Percentiles rank a stretch among this genome's conserved stretches.
phyloP scores from a whole-genome alignment of 1,140 invertebrate species.

The Leptonema lineaticorne region DNA sequence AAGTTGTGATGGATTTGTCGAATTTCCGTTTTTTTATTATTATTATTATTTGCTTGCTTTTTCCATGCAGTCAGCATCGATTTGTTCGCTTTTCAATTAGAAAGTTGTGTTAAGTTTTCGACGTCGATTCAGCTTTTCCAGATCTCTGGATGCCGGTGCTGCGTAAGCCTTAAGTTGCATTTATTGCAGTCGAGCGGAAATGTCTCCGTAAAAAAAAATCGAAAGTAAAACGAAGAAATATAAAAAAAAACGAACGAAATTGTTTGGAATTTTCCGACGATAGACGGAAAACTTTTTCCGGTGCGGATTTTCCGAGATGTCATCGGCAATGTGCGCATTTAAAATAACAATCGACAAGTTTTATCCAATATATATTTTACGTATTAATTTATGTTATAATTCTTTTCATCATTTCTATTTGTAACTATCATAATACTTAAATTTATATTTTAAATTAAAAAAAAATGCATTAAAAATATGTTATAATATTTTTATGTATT shows the following conservation, averaged over 20 bases:
- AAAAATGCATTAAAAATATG: too few species aligned
- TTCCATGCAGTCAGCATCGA: background rate
- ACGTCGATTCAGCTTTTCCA: slow-evolving; percentile 11
- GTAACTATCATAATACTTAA: too few species aligned
- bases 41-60: too few species aligned
- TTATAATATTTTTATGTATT: too few species aligned
- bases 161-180: slow-evolving; percentile 25
- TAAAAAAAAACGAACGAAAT: too few species aligned
- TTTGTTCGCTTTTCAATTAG: slow-evolving; percentile 26
- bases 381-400: too few species aligned
- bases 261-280: slow-evolving; percentile 2
- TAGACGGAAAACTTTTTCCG: background rate
- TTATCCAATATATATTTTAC: too few species aligned
- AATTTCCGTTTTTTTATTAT: background rate
- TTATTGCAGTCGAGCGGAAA: slow-evolving; percentile 7
- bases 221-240: too few species aligned
- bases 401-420: too few species aligned
- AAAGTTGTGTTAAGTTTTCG: slow-evolving; percentile 25
- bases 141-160: too few species aligned
- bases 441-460: too few species aligned
- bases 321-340: background rate
- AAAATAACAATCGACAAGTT: too few species aligned
- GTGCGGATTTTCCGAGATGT: slow-evolving; percentile 8
- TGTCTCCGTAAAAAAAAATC: background rate
- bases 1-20: slow-evolving; percentile 23